phyloP scores from a whole-genome alignment of 2,113 vertebrate genomes.

The Epinephelus moara region DNA sequence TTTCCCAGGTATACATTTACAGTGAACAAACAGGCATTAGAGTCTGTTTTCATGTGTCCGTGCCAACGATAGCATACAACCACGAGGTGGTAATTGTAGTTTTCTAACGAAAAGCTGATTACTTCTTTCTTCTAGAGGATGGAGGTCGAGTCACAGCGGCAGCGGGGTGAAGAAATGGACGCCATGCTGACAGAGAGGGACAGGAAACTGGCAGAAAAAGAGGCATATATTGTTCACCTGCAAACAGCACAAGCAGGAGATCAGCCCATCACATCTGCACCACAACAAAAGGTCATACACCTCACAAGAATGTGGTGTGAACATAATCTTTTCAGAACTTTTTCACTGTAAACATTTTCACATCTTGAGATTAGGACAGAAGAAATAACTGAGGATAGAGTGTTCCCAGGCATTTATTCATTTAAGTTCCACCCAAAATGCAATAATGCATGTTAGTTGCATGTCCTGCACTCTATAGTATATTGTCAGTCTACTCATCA shows the following conservation, averaged over 20 bases:
- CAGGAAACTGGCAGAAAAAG: slow-evolving; percentile 88
- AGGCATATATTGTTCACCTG: slow-evolving; percentile 90
- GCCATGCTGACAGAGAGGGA: slow-evolving; percentile 88
- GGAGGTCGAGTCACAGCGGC: slow-evolving; percentile 83
- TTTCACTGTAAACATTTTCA: not conserved
- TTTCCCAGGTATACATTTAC: not conserved
- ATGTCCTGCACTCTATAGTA: too few species aligned
- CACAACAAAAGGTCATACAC: slow-evolving; percentile 78
- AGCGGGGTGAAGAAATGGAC: slow-evolving; percentile 89
- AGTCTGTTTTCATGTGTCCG: not conserved
- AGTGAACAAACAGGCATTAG: not conserved
- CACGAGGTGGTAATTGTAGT: too few species aligned
- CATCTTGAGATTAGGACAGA: not conserved
- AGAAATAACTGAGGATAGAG: not conserved
- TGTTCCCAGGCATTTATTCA: not conserved
- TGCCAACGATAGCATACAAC: too few species aligned
- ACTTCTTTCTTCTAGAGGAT: slow-evolving; percentile 66
- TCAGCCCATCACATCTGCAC: slow-evolving; percentile 50
- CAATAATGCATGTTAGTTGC: too few species aligned
- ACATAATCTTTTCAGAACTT: not conserved
- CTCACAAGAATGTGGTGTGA: not conserved
- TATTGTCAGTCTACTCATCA: too few species aligned
- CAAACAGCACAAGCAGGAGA: slow-evolving; percentile 82
- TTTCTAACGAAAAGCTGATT: not conserved
- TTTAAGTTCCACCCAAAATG: too few species aligned